phyloP scores from a whole-genome alignment of 2,797 vertebrate genomes.

The Liasis olivaceus region DNA sequence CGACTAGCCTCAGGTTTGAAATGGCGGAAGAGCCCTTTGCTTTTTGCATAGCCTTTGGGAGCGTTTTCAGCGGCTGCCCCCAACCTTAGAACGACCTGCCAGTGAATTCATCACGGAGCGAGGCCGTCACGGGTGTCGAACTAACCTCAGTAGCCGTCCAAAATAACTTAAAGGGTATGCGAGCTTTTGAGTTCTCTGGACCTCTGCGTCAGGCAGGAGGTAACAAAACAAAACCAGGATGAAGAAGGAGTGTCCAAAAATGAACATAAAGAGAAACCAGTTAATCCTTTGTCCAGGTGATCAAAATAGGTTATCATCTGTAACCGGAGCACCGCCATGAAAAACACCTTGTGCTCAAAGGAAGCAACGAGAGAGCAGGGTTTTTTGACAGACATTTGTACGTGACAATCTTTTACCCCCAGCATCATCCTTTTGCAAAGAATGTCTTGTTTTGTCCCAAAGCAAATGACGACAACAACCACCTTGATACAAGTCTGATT shows the following conservation, averaged over 20 bases:
- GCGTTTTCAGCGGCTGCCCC: background rate
- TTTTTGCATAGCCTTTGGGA: background rate
- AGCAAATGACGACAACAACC: background rate
- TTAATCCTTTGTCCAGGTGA: background rate
- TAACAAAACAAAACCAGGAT: background rate
- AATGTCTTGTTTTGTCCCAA: background rate
- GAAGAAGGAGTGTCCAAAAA: too few relatives aligned
- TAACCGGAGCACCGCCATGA: background rate
- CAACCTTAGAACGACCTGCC: background rate
- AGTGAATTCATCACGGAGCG: background rate
- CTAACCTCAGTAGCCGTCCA: background rate
- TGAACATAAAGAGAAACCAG: background rate
- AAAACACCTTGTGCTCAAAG: background rate
- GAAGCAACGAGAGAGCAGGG: slow-evolving; percentile 26
- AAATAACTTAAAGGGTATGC: background rate
- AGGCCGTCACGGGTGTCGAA: background rate
- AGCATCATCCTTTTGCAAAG: slow-evolving; percentile 53
- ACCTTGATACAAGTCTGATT: background rate
- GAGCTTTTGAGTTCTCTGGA: background rate
- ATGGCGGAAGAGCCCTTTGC: background rate
- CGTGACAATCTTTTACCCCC: slow-evolving; percentile 1
- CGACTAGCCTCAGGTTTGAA: background rate
- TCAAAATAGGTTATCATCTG: slow-evolving; percentile 7
- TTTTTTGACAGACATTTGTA: background rate
- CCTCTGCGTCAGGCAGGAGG: background rate